phyloP scores from a whole-genome alignment of 2,888 invertebrate species.

The Drosophila robusta region DNA sequence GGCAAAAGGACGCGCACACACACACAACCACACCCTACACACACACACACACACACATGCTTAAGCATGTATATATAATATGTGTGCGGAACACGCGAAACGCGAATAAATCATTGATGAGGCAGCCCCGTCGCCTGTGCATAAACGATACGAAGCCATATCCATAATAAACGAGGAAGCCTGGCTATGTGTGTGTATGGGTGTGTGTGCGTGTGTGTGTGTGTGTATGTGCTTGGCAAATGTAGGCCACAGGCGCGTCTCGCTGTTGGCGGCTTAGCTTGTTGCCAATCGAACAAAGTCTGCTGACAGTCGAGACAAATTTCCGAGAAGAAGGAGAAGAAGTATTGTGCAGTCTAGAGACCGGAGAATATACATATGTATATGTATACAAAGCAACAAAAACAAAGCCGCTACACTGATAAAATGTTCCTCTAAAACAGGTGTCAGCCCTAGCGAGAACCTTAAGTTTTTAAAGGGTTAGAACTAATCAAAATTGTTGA shows the following conservation, averaged over 20 bases:
- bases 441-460: too few relatives aligned
- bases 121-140: constrained; percentile 29
- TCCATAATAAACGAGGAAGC: constrained; percentile 37
- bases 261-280: constrained; percentile 54
- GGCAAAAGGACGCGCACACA: constrained; percentile 48
- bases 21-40: constrained; percentile 9
- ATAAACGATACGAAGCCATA: constrained; percentile 33
- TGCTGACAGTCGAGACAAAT: constrained; percentile 73
- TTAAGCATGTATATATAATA: constrained; percentile 6
- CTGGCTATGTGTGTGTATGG: constrained; percentile 1
- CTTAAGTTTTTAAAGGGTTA: too few relatives aligned
- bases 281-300: constrained; percentile 52
- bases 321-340: constrained; percentile 61
- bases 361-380: constrained; percentile 13
- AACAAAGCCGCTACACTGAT: constrained; percentile 4
- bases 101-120: constrained; percentile 79
- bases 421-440: background rate
- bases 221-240: constrained; percentile 46
- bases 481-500: background rate
- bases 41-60: constrained; percentile 6
- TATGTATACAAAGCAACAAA: constrained; percentile 6
- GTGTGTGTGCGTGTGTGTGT: constrained; percentile 15
- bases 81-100: constrained; percentile 68
- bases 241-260: constrained; percentile 73
- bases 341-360: constrained; percentile 25